Conservation (phyloP, 2,888 invertebrate genomes). For the Andrena marginata region DNA sequence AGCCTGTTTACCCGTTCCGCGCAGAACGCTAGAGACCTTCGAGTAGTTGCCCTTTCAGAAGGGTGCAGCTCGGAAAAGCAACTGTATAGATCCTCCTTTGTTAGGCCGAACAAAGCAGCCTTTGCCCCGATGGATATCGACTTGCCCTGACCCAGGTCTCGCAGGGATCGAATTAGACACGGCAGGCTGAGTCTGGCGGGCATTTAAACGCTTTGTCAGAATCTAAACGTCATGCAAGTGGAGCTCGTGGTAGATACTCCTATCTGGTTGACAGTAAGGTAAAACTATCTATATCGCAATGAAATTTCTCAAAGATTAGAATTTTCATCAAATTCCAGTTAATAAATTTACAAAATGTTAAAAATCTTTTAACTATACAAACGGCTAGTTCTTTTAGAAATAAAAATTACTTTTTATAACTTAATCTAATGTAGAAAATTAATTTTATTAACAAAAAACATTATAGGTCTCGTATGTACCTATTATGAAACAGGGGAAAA, state of each 20-base stretch:
- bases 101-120: constrained; percentile 49
- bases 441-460: too few species aligned
- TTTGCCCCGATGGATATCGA: constrained; percentile 70
- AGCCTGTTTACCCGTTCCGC: not conserved
- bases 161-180: constrained; percentile 60
- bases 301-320: too few species aligned
- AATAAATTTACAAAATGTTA: too few species aligned
- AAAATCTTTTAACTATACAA: too few species aligned
- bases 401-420: too few species aligned
- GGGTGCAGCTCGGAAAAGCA: constrained; percentile 56
- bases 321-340: too few species aligned
- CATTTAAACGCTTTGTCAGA: constrained; percentile 78
- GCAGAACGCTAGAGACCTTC: constrained; percentile 1
- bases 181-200: constrained; percentile 63
- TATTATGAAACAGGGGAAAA: too few species aligned
- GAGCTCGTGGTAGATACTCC: constrained; percentile 6
- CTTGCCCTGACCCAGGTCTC: constrained; percentile 66
- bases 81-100: constrained; percentile 50
- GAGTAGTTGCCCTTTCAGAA: constrained; percentile 46
- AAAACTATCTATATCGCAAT: too few species aligned
- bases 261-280: constrained; percentile 11
- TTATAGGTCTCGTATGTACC: too few species aligned
- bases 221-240: constrained; percentile 59
- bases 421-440: too few species aligned
- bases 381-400: too few species aligned